Conservation (phyloP, 1,140 invertebrate species). For the Zaprionus tsacasi region DNA sequence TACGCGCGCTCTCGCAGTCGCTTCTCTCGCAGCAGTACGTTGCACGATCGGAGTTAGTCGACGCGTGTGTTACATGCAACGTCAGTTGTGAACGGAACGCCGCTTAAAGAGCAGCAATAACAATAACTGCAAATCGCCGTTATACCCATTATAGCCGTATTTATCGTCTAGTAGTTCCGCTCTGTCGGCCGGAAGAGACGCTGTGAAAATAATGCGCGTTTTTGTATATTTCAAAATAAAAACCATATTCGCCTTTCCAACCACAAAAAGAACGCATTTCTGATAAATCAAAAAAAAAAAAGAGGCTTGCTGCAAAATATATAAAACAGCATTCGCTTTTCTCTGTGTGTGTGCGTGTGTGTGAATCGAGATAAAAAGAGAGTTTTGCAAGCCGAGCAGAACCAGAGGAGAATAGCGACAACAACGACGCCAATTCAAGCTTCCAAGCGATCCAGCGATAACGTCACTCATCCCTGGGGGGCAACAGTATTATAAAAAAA, state of each 20-base stretch:
- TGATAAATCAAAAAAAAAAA: slow-evolving; percentile 42
- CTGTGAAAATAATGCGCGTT: slow-evolving; percentile 70
- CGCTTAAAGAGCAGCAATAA: slow-evolving; percentile 35
- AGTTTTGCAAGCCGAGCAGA: slow-evolving; percentile 2
- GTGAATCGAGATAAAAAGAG: slow-evolving; percentile 26
- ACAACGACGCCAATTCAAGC: slow-evolving; percentile 46
- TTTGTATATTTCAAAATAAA: slow-evolving; percentile 83
- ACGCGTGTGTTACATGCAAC: slow-evolving; percentile 61
- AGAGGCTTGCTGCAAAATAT: slow-evolving; percentile 17
- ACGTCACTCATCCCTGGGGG: slow-evolving; percentile 49
- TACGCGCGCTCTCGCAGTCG: slow-evolving; percentile 20
- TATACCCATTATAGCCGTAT: neutral
- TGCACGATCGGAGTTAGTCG: slow-evolving; percentile 64
- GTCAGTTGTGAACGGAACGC: slow-evolving; percentile 57
- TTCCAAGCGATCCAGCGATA: slow-evolving; percentile 54
- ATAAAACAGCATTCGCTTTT: slow-evolving; percentile 38
- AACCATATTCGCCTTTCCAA: slow-evolving; percentile 80
- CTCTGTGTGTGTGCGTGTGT: slow-evolving; percentile 25
- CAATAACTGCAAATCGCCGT: slow-evolving; percentile 12
- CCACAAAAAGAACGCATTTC: slow-evolving; percentile 82
- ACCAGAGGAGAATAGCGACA: slow-evolving; percentile 22
- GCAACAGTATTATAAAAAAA: slow-evolving; percentile 66
- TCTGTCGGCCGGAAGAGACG: slow-evolving; percentile 40
- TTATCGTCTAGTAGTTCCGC: slow-evolving; percentile 28
- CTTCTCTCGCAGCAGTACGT: slow-evolving; percentile 21